Conservation (phyloP, 2,888 invertebrate genomes). For the Uloborus plumipes region DNA sequence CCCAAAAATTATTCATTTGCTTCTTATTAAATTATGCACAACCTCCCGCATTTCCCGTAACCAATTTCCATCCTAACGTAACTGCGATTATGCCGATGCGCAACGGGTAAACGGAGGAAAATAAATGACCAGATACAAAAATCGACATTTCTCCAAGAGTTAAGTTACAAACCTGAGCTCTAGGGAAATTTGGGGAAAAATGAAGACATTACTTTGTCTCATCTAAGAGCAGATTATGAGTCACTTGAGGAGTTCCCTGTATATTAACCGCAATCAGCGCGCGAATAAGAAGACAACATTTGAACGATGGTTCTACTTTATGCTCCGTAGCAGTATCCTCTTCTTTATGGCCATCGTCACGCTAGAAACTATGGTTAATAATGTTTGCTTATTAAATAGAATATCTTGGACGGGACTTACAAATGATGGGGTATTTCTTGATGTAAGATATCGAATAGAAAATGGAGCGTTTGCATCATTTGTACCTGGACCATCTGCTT, state of each 20-base stretch:
- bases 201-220: constrained; percentile 12
- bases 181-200: constrained; percentile 41
- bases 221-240: constrained; percentile 9
- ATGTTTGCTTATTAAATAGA: no score
- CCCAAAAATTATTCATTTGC: no score
- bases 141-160: not conserved
- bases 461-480: no score
- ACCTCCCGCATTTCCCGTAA: not conserved
- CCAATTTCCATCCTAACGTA: not conserved
- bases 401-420: no score
- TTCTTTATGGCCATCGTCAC: no score
- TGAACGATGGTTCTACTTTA: no score
- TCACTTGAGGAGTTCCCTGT: constrained; percentile 4
- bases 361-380: no score
- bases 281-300: not conserved
- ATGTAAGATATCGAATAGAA: no score
- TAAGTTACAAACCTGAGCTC: constrained; percentile 10
- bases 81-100: not conserved
- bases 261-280: constrained; percentile 34
- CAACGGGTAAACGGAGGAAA: not conserved
- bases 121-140: not conserved
- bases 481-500: no score
- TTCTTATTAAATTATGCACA: no score
- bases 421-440: no score
- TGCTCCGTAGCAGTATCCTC: no score